phyloP scores from a whole-genome alignment of 2,113 vertebrate species.

The Catharus fuscescens region DNA sequence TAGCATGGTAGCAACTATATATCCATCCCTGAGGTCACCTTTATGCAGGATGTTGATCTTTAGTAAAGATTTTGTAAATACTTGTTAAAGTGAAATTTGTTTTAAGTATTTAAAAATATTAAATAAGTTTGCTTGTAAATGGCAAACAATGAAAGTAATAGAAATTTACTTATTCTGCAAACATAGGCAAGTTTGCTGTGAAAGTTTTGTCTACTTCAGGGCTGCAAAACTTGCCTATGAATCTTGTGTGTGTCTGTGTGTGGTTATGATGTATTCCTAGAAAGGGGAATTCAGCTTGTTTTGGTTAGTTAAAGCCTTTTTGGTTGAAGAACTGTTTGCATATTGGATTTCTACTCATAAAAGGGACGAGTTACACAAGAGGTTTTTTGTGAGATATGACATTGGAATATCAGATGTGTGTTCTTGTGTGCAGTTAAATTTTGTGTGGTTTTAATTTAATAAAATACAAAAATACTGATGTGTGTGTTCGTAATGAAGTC shows the following conservation, averaged over 20 bases:
- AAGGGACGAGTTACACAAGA: conserved; percentile 17
- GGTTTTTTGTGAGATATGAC: conserved; percentile 13
- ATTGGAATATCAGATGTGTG: conserved; percentile 25
- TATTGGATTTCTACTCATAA: conserved; percentile 56
- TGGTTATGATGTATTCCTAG: conserved; percentile 38
- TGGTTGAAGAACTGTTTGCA: conserved; percentile 62
- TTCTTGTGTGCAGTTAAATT: conserved; percentile 50
- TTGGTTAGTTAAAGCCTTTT: conserved; percentile 42
- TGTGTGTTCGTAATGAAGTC: neutral
- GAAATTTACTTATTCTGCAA: conserved; percentile 9
- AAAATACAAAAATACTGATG: conserved; percentile 14
- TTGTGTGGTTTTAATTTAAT: conserved; percentile 67
- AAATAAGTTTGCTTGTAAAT: conserved; percentile 58
- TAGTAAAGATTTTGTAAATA: conserved; percentile 70
- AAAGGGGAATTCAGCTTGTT: conserved; percentile 56
- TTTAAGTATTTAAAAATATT: conserved; percentile 64
- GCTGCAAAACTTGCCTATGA: conserved; percentile 41
- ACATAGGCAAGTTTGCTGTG: conserved; percentile 18
- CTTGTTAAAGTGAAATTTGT: conserved; percentile 60
- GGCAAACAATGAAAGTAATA: conserved; percentile 31
- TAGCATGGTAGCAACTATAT: conserved; percentile 70
- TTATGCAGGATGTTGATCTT: conserved; percentile 69
- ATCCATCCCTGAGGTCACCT: conserved; percentile 54
- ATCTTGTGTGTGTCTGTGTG: conserved; percentile 46
- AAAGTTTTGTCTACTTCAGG: conserved; percentile 24